Conservation (phyloP, 2,113 vertebrate genomes). For the Tonatia bakeri region DNA sequence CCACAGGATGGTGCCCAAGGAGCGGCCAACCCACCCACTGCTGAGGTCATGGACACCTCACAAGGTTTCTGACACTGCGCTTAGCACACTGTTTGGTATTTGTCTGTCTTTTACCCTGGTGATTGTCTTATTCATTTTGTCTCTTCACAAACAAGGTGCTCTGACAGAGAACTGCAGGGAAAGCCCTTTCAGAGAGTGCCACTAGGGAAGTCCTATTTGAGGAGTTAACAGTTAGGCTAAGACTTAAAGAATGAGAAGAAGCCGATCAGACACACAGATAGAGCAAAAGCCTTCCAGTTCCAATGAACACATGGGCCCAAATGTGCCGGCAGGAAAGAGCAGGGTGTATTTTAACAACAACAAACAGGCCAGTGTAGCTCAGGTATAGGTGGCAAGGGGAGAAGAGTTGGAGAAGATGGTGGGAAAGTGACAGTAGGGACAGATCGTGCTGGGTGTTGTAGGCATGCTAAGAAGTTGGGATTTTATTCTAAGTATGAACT, state of each 20-base stretch:
- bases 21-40: no score
- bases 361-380: not conserved
- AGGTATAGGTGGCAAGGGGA: not conserved
- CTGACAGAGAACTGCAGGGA: not conserved
- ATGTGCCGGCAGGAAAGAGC: not conserved
- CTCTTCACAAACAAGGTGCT: not conserved
- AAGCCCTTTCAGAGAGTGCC: not conserved
- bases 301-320: not conserved
- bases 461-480: not conserved
- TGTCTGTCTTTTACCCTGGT: not conserved
- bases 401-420: not conserved
- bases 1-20: not conserved
- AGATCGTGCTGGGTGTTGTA: not conserved
- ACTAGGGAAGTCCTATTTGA: not conserved
- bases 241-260: not conserved
- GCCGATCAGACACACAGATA: not conserved
- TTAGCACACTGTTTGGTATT: not conserved
- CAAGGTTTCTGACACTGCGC: rapidly evolving
- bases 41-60: not conserved
- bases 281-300: not conserved
- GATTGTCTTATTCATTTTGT: not conserved
- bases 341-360: not conserved
- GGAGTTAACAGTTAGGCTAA: not conserved
- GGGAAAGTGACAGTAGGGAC: not conserved
- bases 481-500: not conserved